Evolutionary conservation across 2,113 vertebrate species (phyloP), one percentile per base, ranked within the genome.

Genomic region (Colaptes auratus): DNA sequence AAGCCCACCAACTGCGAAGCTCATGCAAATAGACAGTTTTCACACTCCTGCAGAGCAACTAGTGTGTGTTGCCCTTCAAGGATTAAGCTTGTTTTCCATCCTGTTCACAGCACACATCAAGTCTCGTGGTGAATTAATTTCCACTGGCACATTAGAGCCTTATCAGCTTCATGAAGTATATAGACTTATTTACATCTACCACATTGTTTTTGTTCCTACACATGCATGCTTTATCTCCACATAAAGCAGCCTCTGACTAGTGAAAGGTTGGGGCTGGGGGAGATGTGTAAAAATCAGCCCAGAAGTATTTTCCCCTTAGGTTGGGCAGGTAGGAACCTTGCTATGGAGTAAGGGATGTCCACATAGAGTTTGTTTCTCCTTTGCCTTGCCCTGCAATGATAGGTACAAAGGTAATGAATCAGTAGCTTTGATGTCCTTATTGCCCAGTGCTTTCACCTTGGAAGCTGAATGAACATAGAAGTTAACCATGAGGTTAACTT

Each of bases 311-410:
- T 8, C 6, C 15, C 25, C 24, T 78, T 35, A 50, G 25, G 28
- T 18, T 86, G n/a, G 36, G 48, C 61, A 91, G 36, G 35, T 28
- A 74, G 59, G 17, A 80, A 60, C 27, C 9, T 55, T 75, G 53
- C 44, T 75, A 20, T 5, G 10, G 59, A 67, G 13, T n/a, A 74
- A 11, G 12, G 20, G 73, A 82, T 6, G 30, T 24, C 53, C 24
- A 67, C 24, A 71, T 12, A 48, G 15, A 82, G 19, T 65, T 73
- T 69, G 63, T 35, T 46, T 13, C n/a, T 89, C 33, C 42, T 91
- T 50, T 63, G 7, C 1, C 1, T 21, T 25, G 8, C 52, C 28
- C 35, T 72, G 23, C 10, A 0, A 1, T 2, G 0, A 72, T 21
- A 3, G 2, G 30, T 55, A 52, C 66, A 18, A 55, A n/a, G 36